Base-by-base conservation (phyloP, 2,797 vertebrate genomes). In the Sylvilagus floridanus region DNA sequence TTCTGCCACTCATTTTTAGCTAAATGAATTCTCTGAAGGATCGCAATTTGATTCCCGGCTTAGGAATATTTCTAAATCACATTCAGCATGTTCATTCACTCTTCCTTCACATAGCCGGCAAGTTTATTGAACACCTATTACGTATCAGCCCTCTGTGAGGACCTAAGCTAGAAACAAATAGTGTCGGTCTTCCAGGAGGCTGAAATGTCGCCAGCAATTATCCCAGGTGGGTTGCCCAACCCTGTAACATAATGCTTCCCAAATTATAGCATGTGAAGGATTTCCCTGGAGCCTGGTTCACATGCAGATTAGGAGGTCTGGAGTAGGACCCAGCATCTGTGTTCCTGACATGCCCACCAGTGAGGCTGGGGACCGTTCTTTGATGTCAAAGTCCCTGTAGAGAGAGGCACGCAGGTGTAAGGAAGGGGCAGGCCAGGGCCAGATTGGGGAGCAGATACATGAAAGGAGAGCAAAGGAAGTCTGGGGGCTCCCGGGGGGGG, bases 51-150 rank as follows among this genome's bases (percentile, higher is more conserved):
- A 88, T 54, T 94, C 76, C 50, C 60, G 79, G 10, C 84, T 88
- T 90, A 83, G 72, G 90, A 91, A 65, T 84, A 22, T 85, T 93
- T 4, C 17, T 32, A 77, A 66, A 37, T 89, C 57, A 57, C 71
- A 69, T 63, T 42, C 42, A 50, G 8, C 0, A 0, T 42, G 24
- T 28, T 93, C 47, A 65, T 83, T 79, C 12, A 7, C 82, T 30
- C 66, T 10, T 60, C 37, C 32, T 90, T 77, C 26, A 22, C 37
- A n/a, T 66, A 32, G 10, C 12, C n/a, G 86, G 76, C 16, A 24
- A 65, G 42, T n/a, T 79, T 76, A 14, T 37, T 81, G n/a, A 84
- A 65, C 63, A 71, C 4, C 63, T 63, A 12, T 24, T 71, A 28
- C 7, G 6, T 52, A 26, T 4, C 5, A 62, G 30, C 32, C 28